phyloP scores from a whole-genome alignment of 2,888 invertebrate species.

The Leptopilina syphax region DNA sequence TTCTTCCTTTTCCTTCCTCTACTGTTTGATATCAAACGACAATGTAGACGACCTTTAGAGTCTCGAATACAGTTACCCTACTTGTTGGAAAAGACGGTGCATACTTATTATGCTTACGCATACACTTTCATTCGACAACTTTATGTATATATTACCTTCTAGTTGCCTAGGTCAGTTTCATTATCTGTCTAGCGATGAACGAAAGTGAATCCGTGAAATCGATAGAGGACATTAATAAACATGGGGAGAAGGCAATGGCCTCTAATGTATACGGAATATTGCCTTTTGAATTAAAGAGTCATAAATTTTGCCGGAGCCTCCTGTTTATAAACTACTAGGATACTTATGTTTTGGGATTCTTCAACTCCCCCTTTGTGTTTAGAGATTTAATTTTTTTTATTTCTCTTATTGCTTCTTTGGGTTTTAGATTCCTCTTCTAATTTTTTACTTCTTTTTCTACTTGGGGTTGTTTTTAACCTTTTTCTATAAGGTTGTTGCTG shows the following conservation, averaged over 20 bases:
- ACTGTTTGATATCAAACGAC: constrained; percentile 24
- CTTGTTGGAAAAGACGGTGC: constrained; percentile 40
- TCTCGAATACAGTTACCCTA: constrained; percentile 38
- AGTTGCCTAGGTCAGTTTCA: constrained; percentile 72
- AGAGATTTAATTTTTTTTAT: no score
- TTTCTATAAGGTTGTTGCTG: no score
- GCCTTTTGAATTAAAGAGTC: constrained; percentile 25
- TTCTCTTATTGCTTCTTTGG: no score
- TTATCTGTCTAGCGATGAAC: constrained; percentile 65
- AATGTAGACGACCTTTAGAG: constrained; percentile 38
- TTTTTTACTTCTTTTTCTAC: no score
- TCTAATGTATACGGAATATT: background rate
- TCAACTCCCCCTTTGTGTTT: no score
- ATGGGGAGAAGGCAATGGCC: constrained; percentile 62
- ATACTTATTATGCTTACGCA: constrained; percentile 44
- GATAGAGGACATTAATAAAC: constrained; percentile 72
- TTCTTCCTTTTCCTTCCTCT: no score
- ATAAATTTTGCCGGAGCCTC: background rate
- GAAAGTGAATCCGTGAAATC: constrained; percentile 70
- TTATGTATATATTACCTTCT: constrained; percentile 23
- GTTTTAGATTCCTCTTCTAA: no score
- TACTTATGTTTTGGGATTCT: no score
- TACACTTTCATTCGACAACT: constrained; percentile 22
- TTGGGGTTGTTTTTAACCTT: no score
- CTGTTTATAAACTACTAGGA: no score